Evolutionary conservation across 2,888 invertebrate species (phyloP), one percentile per base, ranked within the genome.

Genomic region (Meiosimyza decipiens): DNA sequence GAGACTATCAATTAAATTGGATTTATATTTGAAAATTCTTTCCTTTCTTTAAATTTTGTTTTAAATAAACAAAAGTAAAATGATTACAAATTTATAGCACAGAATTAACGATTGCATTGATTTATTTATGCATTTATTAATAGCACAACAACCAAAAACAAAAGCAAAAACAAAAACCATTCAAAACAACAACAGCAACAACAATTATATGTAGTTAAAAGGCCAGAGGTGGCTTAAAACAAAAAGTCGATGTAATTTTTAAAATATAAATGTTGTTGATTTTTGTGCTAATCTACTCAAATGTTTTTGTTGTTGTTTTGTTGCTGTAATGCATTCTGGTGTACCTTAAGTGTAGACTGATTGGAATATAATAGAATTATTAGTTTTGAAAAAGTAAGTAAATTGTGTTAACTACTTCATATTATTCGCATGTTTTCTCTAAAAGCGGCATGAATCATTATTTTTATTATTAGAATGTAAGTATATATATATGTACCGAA

Each of bases 41-140:
- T 40, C 9, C 9, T 9, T 40, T 40, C 40, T 40, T 40, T 40
- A 9, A 9, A 40, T 40, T 40, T 40, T 40, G 40, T 40, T 40
- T 40, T 40, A 40, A 40, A 40, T 40, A 40, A 63, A 63, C 57
- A 57, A 6, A 33, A 62, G 49, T 47, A 12, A 33, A n/a, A 60
- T 40, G 40, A 33, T 33, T 60, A 49, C 16, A 49, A 40, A 40
- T 63, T 18, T n/a, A n/a, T 40, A 33, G 18, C 40, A 63, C 18
- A 16, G 15, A 40, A 49, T 15, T 18, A 59, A 28, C 16, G 49
- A 63, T n/a, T 63, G 49, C 63, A 63, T 49, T 62, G 62, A 62
- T 62, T 63, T 63, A 63, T 63, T 63, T 63, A 63, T 63, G 63
- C 49, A 63, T 63, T 63, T 63, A 63, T 63, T 63, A 40, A 63